Evolutionary conservation across 2,888 invertebrate species (phyloP), one percentile per base, ranked within the genome.

Genomic region (Pammene aurita): DNA sequence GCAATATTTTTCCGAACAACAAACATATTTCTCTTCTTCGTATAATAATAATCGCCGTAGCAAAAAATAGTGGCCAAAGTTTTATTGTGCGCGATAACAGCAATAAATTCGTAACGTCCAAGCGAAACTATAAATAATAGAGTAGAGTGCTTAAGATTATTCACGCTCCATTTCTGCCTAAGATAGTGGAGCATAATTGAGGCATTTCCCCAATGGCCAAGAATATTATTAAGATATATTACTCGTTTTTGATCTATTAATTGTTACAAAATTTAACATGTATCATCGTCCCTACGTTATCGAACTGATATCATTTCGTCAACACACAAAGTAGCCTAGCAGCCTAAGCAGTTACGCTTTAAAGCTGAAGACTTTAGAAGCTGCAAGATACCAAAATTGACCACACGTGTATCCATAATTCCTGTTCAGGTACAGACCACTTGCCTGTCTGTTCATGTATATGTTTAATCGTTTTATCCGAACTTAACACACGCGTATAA

Each of bases 61-160:
- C 60, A 48, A 69, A 55, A n/a, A 65, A 69, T 65, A 69, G 64
- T 65, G 60, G 65, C 52, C 38, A 60, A 69, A 69, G 34, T 70
- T 70, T 67, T 70, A 70, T 67, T 70, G 70, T 70, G 44, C 41
- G 44, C 57, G 70, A 67, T 63, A 70, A 46, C 67, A 38, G 67
- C 61, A 63, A 70, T 70, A 70, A 70, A 70, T 70, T 57, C 63
- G 52, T 52, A 52, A 57, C 60, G 54, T 44, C 62, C 34, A 42
- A 11, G 34, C 50, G 16, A 41, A 60, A 18, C 54, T 44, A 64
- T 58, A 64, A 68, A 64, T 63, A 64, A 35, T 14, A 26, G 26
- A 6, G 42, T 26, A 34, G 26, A 41, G 58, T 64, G 13, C 7
- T 34, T n/a, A 11, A 55, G 14, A 10, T 5, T 14, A 6, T 35